Evolutionary conservation across 2,113 vertebrate genomes (phyloP).

Genomic region (Tragelaphus scriptus): DNA sequence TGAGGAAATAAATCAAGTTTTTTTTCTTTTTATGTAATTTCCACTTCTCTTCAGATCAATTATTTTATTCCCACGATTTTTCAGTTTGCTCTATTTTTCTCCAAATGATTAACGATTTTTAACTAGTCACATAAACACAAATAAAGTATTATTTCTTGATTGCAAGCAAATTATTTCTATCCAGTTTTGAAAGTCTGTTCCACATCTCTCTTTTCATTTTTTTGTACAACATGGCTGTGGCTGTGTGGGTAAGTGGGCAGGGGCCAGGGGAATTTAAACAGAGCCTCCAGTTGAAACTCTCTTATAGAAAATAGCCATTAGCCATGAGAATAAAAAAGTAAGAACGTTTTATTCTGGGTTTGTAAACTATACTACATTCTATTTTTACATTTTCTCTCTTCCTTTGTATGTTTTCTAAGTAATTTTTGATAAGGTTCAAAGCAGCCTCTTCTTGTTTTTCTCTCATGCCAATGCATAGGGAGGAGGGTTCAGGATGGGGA

Average conservation of each 20-base stretch:
- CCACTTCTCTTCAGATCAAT: neutral
- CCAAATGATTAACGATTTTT: neutral
- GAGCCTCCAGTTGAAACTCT: neutral
- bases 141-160: neutral
- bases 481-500: no score
- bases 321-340: neutral
- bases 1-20: neutral
- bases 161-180: neutral
- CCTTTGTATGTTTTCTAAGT: neutral
- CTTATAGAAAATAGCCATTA: neutral
- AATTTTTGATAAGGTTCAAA: neutral
- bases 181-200: neutral
- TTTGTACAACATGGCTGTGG: no score
- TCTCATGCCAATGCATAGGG: neutral
- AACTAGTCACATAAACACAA: neutral
- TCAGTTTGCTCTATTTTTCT: neutral
- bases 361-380: neutral
- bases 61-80: neutral
- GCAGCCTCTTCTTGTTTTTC: neutral
- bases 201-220: no score
- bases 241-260: neutral
- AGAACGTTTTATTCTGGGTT: neutral
- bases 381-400: neutral
- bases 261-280: neutral
- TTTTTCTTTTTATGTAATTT: neutral